Percentiles rank a stretch among this genome's conserved stretches.
Conservation (phyloP, 2,113 vertebrate genomes). For the Toxotes chatareus region DNA sequence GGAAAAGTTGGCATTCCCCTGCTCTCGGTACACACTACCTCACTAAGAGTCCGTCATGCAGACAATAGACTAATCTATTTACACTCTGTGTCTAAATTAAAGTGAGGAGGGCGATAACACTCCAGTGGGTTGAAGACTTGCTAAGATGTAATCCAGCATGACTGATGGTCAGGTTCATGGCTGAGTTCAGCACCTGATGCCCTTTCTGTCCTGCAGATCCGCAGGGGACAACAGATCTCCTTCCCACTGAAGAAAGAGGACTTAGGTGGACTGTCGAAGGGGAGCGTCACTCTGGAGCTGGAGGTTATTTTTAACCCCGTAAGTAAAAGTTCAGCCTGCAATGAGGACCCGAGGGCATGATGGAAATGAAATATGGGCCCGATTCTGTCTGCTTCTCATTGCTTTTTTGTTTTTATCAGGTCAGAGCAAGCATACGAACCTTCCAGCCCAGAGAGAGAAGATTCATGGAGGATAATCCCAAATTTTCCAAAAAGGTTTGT, state of each 20-base stretch:
- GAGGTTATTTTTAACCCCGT: conserved; percentile 96
- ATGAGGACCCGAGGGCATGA: conserved; percentile 20
- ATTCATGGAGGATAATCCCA: conserved; percentile 91
- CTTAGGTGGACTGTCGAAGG: conserved; percentile 90
- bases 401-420: conserved; percentile 70
- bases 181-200: conserved; percentile 67
- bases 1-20: conserved; percentile 96
- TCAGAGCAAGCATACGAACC: conserved; percentile 92
- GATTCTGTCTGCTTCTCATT: conserved; percentile 34
- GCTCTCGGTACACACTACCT: conserved; percentile 88
- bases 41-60: conserved; percentile 36
- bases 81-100: conserved; percentile 66
- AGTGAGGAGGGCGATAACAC: conserved; percentile 66
- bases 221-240: conserved; percentile 86
- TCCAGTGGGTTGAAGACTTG: conserved; percentile 38
- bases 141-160: conserved; percentile 66
- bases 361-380: conserved; percentile 29
- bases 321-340: conserved; percentile 75
- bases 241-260: conserved; percentile 93
- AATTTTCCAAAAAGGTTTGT: conserved; percentile 97
- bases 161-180: conserved; percentile 68
- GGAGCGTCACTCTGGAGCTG: conserved; percentile 92
- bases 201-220: conserved; percentile 86
- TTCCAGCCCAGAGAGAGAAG: conserved; percentile 90
- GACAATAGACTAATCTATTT: conserved; percentile 59